Evolutionary conservation across 1,140 invertebrate species (phyloP).

Genomic region (Drosophila kepulauana): DNA sequence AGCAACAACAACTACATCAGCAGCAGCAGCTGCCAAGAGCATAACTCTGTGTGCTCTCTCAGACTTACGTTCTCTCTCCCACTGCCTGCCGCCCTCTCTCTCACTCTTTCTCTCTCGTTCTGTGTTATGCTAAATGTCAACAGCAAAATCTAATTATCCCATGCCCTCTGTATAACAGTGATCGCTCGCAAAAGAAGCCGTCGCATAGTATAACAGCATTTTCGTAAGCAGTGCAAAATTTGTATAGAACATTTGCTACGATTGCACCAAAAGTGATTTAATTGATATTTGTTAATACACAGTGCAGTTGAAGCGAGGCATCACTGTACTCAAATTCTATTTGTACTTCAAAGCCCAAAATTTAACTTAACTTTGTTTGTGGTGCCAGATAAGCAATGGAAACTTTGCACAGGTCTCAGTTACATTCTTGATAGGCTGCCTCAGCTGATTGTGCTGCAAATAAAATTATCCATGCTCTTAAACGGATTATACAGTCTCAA

Average conservation of each 20-base stretch:
- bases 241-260: neutral
- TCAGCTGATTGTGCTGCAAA: neutral
- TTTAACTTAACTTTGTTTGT: conserved; percentile 13
- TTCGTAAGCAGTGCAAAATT: neutral
- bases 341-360: conserved; percentile 7
- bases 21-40: neutral
- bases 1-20: neutral
- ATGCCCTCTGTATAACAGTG: conserved; percentile 11
- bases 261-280: neutral
- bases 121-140: conserved; percentile 1
- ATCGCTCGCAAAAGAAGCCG: neutral
- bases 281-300: neutral
- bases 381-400: conserved; percentile 19
- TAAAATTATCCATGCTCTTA: conserved; percentile 6
- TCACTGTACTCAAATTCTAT: conserved; percentile 4
- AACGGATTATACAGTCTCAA: conserved; percentile 3
- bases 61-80: no score
- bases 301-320: neutral
- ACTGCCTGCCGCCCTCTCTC: neutral
- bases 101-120: neutral
- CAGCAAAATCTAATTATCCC: conserved; percentile 7
- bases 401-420: conserved; percentile 8
- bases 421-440: conserved; percentile 2
- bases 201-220: neutral
- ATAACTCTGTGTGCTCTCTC: conserved; percentile 1